Evolutionary conservation across 2,113 vertebrate genomes (phyloP).

Genomic region (Etheostoma spectabile): DNA sequence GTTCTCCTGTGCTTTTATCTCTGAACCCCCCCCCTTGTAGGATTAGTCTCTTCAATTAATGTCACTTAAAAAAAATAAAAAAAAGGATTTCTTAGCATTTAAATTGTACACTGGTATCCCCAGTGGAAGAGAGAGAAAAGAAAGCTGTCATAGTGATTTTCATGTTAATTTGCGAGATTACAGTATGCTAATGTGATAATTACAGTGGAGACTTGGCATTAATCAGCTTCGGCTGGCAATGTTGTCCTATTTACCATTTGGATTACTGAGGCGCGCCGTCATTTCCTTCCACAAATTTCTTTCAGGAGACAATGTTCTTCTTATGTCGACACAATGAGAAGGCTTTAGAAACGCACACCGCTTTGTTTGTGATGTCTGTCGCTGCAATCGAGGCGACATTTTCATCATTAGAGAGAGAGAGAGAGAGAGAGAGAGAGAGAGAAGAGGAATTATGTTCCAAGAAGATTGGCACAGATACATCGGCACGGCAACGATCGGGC

Average conservation of each 20-base stretch:
- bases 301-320: slow-evolving; percentile 23
- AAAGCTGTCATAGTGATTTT: slow-evolving; percentile 73
- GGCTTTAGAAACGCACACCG: slow-evolving; percentile 1
- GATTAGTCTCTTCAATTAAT: slow-evolving; percentile 59
- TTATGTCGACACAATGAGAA: slow-evolving; percentile 15
- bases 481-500: not conserved
- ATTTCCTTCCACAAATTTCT: slow-evolving; percentile 3
- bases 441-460: slow-evolving; percentile 26
- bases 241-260: slow-evolving; percentile 61
- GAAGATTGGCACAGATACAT: slow-evolving; percentile 54
- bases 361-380: slow-evolving; percentile 44
- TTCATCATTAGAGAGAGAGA: slow-evolving; percentile 51
- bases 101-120: slow-evolving; percentile 48
- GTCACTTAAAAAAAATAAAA: slow-evolving; percentile 27
- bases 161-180: slow-evolving; percentile 80
- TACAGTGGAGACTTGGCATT: slow-evolving; percentile 71
- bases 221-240: slow-evolving; percentile 66
- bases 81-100: slow-evolving; percentile 20
- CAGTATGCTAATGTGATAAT: slow-evolving; percentile 84
- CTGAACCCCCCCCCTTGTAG: not conserved
- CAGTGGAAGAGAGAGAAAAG: slow-evolving; percentile 48
- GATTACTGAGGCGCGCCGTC: slow-evolving; percentile 43
- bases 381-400: not conserved
- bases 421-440: not conserved
- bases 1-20: slow-evolving; percentile 1